Evolutionary conservation across 2,113 vertebrate genomes (phyloP).

Genomic region (Melanocharis versteri): DNA sequence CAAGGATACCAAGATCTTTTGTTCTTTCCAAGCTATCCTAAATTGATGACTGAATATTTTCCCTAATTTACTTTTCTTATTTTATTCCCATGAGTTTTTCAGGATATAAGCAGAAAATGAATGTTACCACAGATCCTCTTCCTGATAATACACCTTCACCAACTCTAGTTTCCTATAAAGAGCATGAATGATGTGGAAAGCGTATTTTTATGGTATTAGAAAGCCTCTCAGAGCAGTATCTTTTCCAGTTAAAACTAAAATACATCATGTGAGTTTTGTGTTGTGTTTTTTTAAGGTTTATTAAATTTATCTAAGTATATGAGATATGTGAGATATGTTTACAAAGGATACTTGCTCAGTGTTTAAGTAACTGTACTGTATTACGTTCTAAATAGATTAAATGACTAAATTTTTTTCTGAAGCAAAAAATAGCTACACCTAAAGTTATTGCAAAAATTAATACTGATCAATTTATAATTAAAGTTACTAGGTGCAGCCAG

Average conservation of each 20-base stretch:
- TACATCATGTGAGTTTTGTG: background rate
- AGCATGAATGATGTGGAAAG: background rate
- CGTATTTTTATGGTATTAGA: background rate
- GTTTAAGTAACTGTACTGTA: constrained; percentile 25
- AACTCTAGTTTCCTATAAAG: background rate
- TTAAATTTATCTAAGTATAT: background rate
- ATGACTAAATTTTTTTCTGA: background rate
- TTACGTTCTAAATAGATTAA: constrained; percentile 35
- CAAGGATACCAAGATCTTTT: background rate
- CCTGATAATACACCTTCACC: background rate
- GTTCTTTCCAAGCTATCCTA: background rate
- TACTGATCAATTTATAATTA: background rate
- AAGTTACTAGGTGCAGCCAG: constrained; percentile 23
- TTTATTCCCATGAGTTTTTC: background rate
- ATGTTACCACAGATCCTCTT: background rate
- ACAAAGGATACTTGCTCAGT: constrained; percentile 25
- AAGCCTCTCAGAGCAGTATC: background rate
- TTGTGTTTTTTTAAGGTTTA: background rate
- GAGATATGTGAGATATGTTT: background rate
- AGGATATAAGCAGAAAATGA: background rate
- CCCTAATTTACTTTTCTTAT: background rate
- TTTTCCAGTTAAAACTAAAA: constrained; percentile 11
- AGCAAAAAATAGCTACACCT: constrained; percentile 44
- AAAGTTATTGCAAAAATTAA: constrained; percentile 29
- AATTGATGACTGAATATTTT: background rate